Conservation (phyloP, 2,888 invertebrate genomes). For the Pterobdella sp. region DNA sequence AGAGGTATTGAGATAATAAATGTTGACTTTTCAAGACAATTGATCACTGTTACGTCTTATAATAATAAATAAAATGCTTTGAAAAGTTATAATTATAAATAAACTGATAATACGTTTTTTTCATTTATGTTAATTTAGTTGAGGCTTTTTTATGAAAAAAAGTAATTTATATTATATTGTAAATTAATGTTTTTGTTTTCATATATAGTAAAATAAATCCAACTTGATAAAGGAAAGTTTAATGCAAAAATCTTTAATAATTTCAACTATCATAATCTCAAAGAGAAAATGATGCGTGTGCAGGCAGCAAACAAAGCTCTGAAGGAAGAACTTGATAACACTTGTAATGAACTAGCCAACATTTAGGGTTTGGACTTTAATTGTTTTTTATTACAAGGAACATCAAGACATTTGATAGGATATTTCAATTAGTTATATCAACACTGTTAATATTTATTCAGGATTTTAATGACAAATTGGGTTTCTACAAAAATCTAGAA, state of each 20-base stretch:
- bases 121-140: too few relatives aligned
- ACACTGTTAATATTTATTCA: too few relatives aligned
- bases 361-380: slow-evolving; percentile 29
- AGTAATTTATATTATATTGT: background rate
- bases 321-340: slow-evolving; percentile 87
- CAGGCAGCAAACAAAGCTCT: slow-evolving; percentile 92
- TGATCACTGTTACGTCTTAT: background rate
- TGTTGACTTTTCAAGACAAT: background rate
- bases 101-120: too few relatives aligned
- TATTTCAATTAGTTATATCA: too few relatives aligned
- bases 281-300: slow-evolving; percentile 90
- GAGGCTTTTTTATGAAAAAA: too few relatives aligned
- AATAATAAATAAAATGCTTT: background rate
- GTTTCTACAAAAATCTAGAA: too few relatives aligned
- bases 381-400: too few relatives aligned
- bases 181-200: background rate
- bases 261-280: slow-evolving; percentile 46
- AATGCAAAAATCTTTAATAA: background rate
- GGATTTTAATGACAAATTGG: too few relatives aligned
- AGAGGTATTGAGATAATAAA: background rate
- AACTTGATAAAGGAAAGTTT: background rate
- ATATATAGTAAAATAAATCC: background rate
- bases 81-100: too few relatives aligned
- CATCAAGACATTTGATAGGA: too few relatives aligned
- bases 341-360: slow-evolving; percentile 37